Conservation (phyloP, 2,797 vertebrate species). For the Sylvilagus floridanus region DNA sequence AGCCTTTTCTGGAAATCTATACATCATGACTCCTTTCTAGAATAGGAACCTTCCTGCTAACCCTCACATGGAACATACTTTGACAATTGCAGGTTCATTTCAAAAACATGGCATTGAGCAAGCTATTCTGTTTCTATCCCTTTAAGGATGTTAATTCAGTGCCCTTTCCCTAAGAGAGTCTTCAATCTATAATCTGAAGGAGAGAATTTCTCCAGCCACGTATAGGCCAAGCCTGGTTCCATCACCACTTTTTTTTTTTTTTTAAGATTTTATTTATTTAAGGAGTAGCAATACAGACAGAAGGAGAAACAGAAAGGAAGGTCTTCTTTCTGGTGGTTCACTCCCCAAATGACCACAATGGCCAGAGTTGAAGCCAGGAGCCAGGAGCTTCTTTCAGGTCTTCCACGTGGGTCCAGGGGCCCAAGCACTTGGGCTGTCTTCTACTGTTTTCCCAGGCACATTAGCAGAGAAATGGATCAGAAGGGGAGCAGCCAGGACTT, state of each 20-base stretch:
- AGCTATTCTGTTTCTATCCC: neutral
- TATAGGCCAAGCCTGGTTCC: neutral
- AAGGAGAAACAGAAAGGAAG: no score
- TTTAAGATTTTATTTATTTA: no score
- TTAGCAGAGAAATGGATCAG: no score
- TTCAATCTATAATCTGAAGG: neutral
- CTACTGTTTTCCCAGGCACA: no score
- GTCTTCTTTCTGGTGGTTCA: no score
- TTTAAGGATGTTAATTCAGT: neutral
- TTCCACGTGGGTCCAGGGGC: no score
- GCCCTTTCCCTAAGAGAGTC: neutral
- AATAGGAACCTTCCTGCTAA: neutral
- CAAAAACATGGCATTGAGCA: neutral
- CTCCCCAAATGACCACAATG: no score
- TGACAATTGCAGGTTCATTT: neutral
- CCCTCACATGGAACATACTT: neutral
- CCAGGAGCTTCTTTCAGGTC: no score
- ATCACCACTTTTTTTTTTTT: neutral
- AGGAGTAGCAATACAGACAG: no score
- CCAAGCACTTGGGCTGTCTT: no score
- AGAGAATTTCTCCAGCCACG: neutral
- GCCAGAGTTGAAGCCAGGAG: no score
- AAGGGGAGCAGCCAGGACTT: no score
- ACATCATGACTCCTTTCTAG: neutral
- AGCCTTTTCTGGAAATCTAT: conserved; percentile 26